Conservation (phyloP, 2,888 invertebrate species). For the Sesia bembeciformis region DNA sequence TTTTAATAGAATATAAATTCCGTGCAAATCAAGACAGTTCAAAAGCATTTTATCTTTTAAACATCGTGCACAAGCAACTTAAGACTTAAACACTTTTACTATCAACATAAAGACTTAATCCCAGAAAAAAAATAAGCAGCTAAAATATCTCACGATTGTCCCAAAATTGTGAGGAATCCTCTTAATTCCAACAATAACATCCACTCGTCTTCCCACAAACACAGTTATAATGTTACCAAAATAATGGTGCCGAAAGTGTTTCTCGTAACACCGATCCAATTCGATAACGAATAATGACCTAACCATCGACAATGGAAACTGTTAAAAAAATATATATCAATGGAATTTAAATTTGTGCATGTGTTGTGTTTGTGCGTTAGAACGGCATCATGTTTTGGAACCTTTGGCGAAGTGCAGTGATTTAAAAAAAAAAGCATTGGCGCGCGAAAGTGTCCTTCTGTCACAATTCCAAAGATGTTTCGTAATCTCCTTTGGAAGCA, state of each 20-base stretch:
- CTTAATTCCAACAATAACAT: slow-evolving; percentile 13
- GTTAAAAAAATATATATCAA: slow-evolving; percentile 12
- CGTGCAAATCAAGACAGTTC: no score
- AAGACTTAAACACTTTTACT: slow-evolving; percentile 1
- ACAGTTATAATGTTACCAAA: slow-evolving; percentile 34
- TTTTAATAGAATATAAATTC: no score
- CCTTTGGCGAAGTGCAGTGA: not conserved
- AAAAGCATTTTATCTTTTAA: no score
- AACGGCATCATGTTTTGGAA: slow-evolving; percentile 8
- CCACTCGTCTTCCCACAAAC: slow-evolving; percentile 16
- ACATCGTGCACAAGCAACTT: no score
- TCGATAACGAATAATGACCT: slow-evolving; percentile 21
- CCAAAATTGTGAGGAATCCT: slow-evolving; percentile 6
- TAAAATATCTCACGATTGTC: slow-evolving; percentile 10
- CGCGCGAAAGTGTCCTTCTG: no score
- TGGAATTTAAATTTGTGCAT: slow-evolving; percentile 9
- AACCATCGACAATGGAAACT: not conserved
- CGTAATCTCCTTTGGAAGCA: no score
- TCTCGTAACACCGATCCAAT: slow-evolving; percentile 37
- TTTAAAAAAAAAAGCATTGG: not conserved
- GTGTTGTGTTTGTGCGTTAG: slow-evolving; percentile 9
- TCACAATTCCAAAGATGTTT: no score
- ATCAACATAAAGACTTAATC: slow-evolving; percentile 10
- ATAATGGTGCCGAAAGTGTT: slow-evolving; percentile 46
- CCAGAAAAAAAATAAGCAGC: slow-evolving; percentile 2